Evolutionary conservation across 1,140 invertebrate species (phyloP), one percentile per base, ranked within the genome.

Genomic region (Augochlora pura): DNA sequence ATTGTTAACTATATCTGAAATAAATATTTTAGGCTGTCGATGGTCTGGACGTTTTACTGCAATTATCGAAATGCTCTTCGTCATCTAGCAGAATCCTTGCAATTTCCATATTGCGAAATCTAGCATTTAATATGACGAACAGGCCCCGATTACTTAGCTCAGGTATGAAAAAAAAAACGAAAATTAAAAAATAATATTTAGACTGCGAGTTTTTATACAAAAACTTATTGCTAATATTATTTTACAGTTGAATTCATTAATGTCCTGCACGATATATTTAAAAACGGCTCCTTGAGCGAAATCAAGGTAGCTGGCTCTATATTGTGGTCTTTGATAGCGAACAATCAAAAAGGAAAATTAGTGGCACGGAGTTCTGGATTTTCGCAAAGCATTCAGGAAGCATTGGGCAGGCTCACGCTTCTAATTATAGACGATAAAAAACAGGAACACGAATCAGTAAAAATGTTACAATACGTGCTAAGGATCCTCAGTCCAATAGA

Each of bases 311-410:
- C 81, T 0, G 88, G 88, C 7, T 88, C 88, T 1, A 90, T 89
- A 66, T 54, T 93, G 2, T 92, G 91, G 91, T 88, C 92, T 1
- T 59, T 93, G 23, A 77, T 92, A 10, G 85, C 85, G 25, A 93
- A 93, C 57, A 92, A 92, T 81, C 92, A 93, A 42, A 93, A 93
- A 69, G 92, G 87, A 63, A 93, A 93, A 77, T 80, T 92, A 38
- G 90, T 91, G 10, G 84, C 85, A 10, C 87, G 91, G 8, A 90
- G 81, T 54, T 85, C 88, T 25, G 91, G 92, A 9, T 90, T 93
- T 81, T 73, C 84, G 0, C 85, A 88, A 16, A 87, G 86, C 46
- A 88, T 93, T 46, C 89, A 91, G 57, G 88, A 91, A 71, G 88
- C 88, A 3, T 79, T 92, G 18, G 89, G 90, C 21, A 86, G 87